Evolutionary conservation across 2,888 invertebrate species (phyloP), one percentile per base, ranked within the genome.

Genomic region (Lepidonotus clava): DNA sequence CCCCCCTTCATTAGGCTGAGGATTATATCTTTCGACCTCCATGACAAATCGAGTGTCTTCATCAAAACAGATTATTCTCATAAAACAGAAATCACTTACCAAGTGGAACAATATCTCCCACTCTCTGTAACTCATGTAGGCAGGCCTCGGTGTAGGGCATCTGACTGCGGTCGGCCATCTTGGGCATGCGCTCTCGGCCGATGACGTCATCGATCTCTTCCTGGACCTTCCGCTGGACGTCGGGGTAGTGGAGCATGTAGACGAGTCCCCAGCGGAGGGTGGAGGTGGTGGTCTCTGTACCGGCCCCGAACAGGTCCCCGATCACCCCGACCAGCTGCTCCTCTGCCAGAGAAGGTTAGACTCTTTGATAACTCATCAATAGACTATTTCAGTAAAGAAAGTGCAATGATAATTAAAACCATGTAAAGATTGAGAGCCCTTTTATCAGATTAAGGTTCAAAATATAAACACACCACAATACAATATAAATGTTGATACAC

Each of bases 121-220:
- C 56, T 11, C 91, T 71, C 66, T 88, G 88, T 14, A 89, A 66
- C 87, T 91, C 91, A 56, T 89, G 83, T 53, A 91, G 41, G 14
- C 88, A 88, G 21, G 91, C 91, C 41, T 90, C 88, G 5, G 89
- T 89, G 84, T 89, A 88, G 2, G 67, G 51, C 71, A 88, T 40
- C 21, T 53, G 38, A 18, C 36, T n/a, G 28, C 53, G 85, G 83
- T 88, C 87, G 0, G 51, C 40, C 85, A 89, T 80, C 8, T 51
- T 67, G 28, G 90, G 89, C 24, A 84, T 41, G 32, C 88, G 76
- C 14, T 86, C 84, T 1, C 18, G 51, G 77, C 93, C 93, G 85
- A 95, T 93, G 83, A 95, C 92, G 5, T 89, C 88, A 14, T 93
- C 91, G 61, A 86, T 86, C 28, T 86, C 83, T 41, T 21, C 51